These are phyloP conservation scores for Lycocerus yunnanus DNA, from an alignment of 2,888 invertebrate genomes.

Conservation along the genomic window DNA sequence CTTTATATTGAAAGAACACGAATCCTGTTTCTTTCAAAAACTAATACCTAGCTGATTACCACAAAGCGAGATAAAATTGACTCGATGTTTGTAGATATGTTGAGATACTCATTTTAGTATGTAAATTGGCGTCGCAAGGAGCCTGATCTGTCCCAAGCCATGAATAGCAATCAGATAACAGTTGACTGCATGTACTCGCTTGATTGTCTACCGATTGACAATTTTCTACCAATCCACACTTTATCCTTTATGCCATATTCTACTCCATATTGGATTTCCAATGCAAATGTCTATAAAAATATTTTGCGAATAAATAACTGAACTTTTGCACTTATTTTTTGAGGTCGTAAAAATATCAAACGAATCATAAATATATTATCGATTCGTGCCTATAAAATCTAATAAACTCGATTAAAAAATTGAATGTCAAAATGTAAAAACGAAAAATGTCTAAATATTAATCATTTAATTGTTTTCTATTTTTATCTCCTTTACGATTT, in stretches of 20 bases:
- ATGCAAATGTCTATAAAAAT: conserved; percentile 19
- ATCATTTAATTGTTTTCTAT: not conserved
- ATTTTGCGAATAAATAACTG: not conserved
- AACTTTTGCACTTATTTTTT: not conserved
- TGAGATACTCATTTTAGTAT: conserved; percentile 51
- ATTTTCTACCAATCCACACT: conserved; percentile 45
- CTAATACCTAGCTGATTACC: conserved; percentile 34
- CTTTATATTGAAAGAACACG: not conserved
- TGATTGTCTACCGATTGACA: conserved; percentile 48
- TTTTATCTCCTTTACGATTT: conserved; percentile 2
- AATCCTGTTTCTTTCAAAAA: conserved; percentile 23
- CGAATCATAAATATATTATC: not conserved
- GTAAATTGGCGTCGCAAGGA: conserved; percentile 54
- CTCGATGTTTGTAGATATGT: conserved; percentile 49
- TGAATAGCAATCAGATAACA: conserved; percentile 52
- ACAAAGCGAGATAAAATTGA: conserved; percentile 44
- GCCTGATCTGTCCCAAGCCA: conserved; percentile 55
- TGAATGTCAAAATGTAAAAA: not conserved
- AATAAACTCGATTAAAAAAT: not conserved
- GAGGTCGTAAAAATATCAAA: not conserved
- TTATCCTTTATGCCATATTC: conserved; percentile 21
- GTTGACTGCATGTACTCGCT: conserved; percentile 49
- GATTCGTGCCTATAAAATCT: not conserved
- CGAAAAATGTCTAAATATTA: not conserved
- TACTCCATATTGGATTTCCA: conserved; percentile 26